Percentiles rank a stretch among this genome's conserved stretches.
Evolutionary conservation across 2,888 invertebrate species (phyloP).

Genomic region (Callyntrura sp.): DNA sequence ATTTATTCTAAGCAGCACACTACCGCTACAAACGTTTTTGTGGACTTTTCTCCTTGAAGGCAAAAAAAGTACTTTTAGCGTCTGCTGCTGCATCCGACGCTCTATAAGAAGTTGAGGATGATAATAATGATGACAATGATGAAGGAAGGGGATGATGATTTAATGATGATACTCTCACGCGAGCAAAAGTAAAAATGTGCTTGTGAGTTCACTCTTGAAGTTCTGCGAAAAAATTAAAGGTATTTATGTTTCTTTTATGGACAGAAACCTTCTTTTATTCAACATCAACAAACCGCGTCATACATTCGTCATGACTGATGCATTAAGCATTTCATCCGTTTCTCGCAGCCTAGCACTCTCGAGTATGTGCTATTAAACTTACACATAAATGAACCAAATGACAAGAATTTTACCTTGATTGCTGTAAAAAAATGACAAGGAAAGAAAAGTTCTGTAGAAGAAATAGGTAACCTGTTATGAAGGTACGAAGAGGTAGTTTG

Average conservation of each 20-base stretch:
- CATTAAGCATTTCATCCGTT: constrained; percentile 13
- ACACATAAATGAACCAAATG: constrained; percentile 26
- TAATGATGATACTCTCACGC: constrained; percentile 70
- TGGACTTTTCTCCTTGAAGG: neutral
- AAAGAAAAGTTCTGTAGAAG: constrained; percentile 6
- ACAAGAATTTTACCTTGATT: constrained; percentile 52
- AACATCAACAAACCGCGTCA: constrained; percentile 5
- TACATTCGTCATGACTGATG: constrained; percentile 48
- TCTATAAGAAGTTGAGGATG: neutral
- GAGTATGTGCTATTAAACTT: neutral
- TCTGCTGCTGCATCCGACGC: neutral
- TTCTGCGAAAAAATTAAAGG: constrained; percentile 51
- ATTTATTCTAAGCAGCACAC: neutral
- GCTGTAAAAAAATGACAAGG: neutral
- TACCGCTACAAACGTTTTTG: neutral
- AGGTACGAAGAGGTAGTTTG: constrained; percentile 4
- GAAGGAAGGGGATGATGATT: constrained; percentile 41
- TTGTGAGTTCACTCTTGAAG: constrained; percentile 29
- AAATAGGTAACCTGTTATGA: neutral
- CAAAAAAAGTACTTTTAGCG: neutral
- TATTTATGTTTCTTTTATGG: constrained; percentile 13
- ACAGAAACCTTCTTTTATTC: constrained; percentile 9
- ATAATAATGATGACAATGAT: constrained; percentile 31
- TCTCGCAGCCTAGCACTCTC: neutral
- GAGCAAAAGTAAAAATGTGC: constrained; percentile 46